Evolutionary conservation across 1,140 invertebrate species (phyloP).

Genomic region (Drosophila lini): DNA sequence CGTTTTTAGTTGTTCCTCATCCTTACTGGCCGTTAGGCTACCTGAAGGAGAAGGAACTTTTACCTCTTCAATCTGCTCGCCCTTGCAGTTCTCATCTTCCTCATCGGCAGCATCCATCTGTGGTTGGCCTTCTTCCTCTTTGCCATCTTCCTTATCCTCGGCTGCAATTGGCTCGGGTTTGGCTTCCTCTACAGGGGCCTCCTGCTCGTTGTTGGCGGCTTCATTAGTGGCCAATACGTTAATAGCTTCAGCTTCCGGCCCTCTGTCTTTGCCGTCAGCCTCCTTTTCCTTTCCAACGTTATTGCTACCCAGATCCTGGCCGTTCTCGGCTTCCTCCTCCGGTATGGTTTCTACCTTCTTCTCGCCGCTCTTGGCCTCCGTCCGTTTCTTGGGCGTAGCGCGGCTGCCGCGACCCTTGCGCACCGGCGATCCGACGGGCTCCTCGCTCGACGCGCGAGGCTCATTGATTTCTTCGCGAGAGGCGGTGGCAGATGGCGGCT

Average conservation of each 20-base stretch:
- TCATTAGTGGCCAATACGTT: slow-evolving; percentile 1
- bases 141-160: slow-evolving; percentile 18
- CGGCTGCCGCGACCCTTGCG: slow-evolving; percentile 68
- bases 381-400: slow-evolving; percentile 67
- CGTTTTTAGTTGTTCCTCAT: slow-evolving; percentile 77
- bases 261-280: slow-evolving; percentile 5
- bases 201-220: slow-evolving; percentile 6
- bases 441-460: slow-evolving; percentile 62
- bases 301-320: slow-evolving; percentile 8
- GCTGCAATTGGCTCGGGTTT: slow-evolving; percentile 3
- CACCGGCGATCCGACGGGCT: slow-evolving; percentile 55
- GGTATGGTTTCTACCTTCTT: slow-evolving; percentile 71
- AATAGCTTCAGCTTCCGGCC: background rate
- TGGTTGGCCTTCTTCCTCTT: slow-evolving; percentile 12
- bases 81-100: slow-evolving; percentile 23
- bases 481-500: slow-evolving; percentile 10
- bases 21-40: slow-evolving; percentile 71
- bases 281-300: slow-evolving; percentile 1
- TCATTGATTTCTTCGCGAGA: slow-evolving; percentile 60
- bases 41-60: slow-evolving; percentile 75
- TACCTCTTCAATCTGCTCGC: slow-evolving; percentile 64
- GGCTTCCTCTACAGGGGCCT: slow-evolving; percentile 20
- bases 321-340: slow-evolving; percentile 70
- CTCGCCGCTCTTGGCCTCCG: slow-evolving; percentile 44
- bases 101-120: slow-evolving; percentile 16